phyloP scores from a whole-genome alignment of 2,797 vertebrate genomes.

The Macropus fuliginosus region DNA sequence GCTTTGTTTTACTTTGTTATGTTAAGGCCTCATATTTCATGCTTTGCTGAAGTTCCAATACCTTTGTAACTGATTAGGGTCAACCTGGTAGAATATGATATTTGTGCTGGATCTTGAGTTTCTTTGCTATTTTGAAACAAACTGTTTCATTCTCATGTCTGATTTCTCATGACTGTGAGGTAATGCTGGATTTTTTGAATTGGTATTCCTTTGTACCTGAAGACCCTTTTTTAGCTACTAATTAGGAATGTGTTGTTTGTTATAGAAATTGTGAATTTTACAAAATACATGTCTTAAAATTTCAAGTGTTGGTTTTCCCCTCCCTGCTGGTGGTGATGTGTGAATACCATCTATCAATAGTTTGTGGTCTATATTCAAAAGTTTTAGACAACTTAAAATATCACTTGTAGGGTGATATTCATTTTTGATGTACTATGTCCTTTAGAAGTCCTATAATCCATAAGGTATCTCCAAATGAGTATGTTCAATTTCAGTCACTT shows the following conservation, averaged over 20 bases:
- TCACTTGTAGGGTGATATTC: no score
- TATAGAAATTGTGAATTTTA: background rate
- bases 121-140: background rate
- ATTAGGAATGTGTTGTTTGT: background rate
- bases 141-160: background rate
- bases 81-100: background rate
- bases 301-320: background rate
- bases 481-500: no score
- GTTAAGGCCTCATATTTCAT: background rate
- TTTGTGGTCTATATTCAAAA: background rate
- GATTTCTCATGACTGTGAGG: background rate
- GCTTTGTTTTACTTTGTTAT: background rate
- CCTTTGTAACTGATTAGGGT: background rate
- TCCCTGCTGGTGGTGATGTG: background rate
- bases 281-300: background rate
- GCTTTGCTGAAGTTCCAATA: background rate
- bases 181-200: background rate
- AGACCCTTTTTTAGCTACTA: background rate
- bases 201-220: background rate
- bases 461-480: no score
- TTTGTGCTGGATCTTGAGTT: background rate
- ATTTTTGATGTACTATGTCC: no score
- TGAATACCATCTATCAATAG: background rate
- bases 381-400: no score
- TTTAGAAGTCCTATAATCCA: background rate